Evolutionary conservation across 2,113 vertebrate species (phyloP), one percentile per base, ranked within the genome.

Genomic region (Oncorhynchus clarkii): DNA sequence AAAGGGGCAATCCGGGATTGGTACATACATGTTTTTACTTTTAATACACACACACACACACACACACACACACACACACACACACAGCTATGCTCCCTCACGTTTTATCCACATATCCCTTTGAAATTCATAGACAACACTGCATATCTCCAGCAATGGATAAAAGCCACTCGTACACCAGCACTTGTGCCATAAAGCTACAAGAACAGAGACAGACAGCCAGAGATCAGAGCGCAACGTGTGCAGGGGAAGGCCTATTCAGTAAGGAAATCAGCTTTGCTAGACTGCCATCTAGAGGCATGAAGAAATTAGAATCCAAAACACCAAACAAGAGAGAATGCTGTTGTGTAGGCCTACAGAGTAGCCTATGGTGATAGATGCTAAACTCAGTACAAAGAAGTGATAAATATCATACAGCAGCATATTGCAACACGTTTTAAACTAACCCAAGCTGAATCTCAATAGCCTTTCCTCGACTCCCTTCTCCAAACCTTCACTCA

Each of bases 221-320:
- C 57, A 18, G 11, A 45, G 14, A 7, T 49, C 31, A 1, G 9
- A 51, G 26, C 11, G 27, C 3, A 39, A 5, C 1, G 0, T n/a
- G 39, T 66, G 11, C 70, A 18, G 57, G 7, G 1, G 49, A 72
- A 16, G 51, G 13, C 16, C 14, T 5, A 11, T 54, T 18, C 0
- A n/a, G 22, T 27, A 18, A 14, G 39, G 11, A 13, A 12, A 66
- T 75, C 67, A 9, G 49, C 51, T 80, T 60, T 79, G 39, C 82
- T 88, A 91, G 72, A 74, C 82, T 89, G 89, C 90, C 90, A 90
- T 78, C 90, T 90, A 83, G 72, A 83, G 88, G 22, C 59, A 75
- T 62, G n/a, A 62, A 62, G n/a, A 20, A 62, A 62, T n/a, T 22
- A 78, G 20, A 82, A 27, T 65, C 24, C 66, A 73, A 57, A 9